Conservation (phyloP, 2,113 vertebrate genomes). For the Myotis lucifugus region DNA sequence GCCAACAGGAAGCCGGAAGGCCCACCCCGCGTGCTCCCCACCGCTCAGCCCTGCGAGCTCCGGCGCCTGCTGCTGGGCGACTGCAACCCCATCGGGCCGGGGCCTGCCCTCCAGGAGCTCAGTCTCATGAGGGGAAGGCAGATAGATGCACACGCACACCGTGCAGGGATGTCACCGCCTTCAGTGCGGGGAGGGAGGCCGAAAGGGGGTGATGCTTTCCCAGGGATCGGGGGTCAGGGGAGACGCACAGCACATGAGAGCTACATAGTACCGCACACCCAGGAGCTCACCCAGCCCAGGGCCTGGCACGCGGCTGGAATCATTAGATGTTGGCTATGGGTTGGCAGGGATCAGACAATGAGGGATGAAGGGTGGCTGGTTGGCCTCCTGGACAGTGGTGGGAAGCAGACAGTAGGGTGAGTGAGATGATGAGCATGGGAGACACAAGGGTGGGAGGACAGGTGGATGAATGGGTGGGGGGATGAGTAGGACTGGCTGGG, state of each 20-base stretch:
- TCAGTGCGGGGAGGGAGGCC: rapidly evolving
- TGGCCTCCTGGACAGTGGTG: too few species aligned
- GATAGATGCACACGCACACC: not conserved
- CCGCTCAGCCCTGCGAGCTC: not conserved
- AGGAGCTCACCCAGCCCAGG: not conserved
- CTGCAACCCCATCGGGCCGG: rapidly evolving
- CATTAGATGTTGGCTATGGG: rapidly evolving
- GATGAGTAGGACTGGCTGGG: not conserved
- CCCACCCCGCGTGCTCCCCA: rapidly evolving
- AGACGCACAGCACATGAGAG: rapidly evolving
- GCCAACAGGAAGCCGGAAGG: not conserved
- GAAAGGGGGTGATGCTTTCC: rapidly evolving
- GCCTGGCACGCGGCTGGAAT: not conserved
- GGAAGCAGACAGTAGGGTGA: not conserved
- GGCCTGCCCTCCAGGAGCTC: not conserved
- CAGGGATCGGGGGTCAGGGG: not conserved
- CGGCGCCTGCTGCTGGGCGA: rapidly evolving
- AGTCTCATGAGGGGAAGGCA: not conserved
- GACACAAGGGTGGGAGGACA: not conserved
- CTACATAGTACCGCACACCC: rapidly evolving
- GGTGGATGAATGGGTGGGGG: not conserved
- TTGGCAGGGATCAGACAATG: not conserved
- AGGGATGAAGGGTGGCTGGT: not conserved
- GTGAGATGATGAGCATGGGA: not conserved
- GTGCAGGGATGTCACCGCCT: rapidly evolving